phyloP scores from a whole-genome alignment of 2,113 vertebrate species.

The Mellivora capensis region DNA sequence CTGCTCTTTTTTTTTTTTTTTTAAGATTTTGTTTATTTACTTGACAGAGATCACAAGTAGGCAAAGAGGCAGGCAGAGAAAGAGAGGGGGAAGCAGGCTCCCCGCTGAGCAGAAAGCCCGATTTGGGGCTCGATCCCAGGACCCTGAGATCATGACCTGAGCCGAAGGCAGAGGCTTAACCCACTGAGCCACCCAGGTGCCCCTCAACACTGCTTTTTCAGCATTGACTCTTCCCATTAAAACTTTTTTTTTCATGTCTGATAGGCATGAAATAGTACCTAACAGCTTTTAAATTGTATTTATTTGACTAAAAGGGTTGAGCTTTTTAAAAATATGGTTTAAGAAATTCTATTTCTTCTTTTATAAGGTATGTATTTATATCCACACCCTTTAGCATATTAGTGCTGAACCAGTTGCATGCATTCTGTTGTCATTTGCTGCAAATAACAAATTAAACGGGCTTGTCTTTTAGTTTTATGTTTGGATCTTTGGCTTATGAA shows the following conservation, averaged over 20 bases:
- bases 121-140: too few species aligned
- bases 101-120: too few species aligned
- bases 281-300: background rate
- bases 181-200: too few species aligned
- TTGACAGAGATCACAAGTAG: too few species aligned
- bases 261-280: background rate
- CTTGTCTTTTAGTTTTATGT: background rate
- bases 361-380: background rate
- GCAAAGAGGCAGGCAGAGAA: too few species aligned
- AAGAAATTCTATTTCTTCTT: background rate
- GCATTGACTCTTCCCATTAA: background rate
- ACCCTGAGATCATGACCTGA: too few species aligned
- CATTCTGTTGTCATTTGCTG: background rate
- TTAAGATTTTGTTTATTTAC: too few species aligned
- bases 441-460: background rate
- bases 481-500: constrained; percentile 9
- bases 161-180: too few species aligned
- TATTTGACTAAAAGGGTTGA: background rate
- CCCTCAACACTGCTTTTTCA: background rate
- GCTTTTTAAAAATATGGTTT: background rate
- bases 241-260: background rate
- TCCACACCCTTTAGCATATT: background rate
- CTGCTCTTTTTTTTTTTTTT: background rate
- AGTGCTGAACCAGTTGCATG: background rate
- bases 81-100: too few species aligned